A percentile compares a stretch with the other conserved stretches of the same genome.
phyloP scores from a whole-genome alignment of 1,140 invertebrate genomes.

The Pogonus chalceus region DNA sequence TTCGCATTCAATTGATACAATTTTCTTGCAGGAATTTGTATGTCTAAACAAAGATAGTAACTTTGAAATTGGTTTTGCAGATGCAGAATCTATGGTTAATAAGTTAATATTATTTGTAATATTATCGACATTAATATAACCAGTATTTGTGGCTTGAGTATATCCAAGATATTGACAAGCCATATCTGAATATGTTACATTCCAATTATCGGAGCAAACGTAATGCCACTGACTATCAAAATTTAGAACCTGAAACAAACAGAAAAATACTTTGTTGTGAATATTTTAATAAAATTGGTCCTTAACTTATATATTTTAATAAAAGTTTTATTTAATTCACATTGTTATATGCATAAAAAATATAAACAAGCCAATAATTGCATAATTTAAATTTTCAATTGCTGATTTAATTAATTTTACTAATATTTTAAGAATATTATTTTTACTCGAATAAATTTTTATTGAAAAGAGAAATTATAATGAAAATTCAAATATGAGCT shows the following conservation, averaged over 20 bases:
- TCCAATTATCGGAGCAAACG: constrained; percentile 46
- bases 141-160: constrained; percentile 34
- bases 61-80: constrained; percentile 24
- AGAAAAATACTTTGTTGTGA: too few species aligned
- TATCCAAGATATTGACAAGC: constrained; percentile 46
- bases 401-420: too few species aligned
- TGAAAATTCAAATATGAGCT: too few species aligned
- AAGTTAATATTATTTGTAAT: constrained; percentile 20
- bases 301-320: too few species aligned
- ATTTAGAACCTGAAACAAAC: constrained; percentile 21
- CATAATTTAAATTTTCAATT: too few species aligned
- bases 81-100: constrained; percentile 35
- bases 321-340: too few species aligned
- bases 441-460: too few species aligned
- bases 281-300: too few species aligned
- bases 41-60: constrained; percentile 38
- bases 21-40: constrained; percentile 35
- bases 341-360: too few species aligned
- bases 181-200: constrained; percentile 40
- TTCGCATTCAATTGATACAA: constrained; percentile 45
- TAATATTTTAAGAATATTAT: too few species aligned
- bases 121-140: constrained; percentile 23
- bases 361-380: too few species aligned
- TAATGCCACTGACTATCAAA: constrained; percentile 35
- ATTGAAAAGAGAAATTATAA: too few species aligned